Evolutionary conservation across 2,113 vertebrate genomes (phyloP), one percentile per base, ranked within the genome.

Genomic region (Actenoides hombroni): DNA sequence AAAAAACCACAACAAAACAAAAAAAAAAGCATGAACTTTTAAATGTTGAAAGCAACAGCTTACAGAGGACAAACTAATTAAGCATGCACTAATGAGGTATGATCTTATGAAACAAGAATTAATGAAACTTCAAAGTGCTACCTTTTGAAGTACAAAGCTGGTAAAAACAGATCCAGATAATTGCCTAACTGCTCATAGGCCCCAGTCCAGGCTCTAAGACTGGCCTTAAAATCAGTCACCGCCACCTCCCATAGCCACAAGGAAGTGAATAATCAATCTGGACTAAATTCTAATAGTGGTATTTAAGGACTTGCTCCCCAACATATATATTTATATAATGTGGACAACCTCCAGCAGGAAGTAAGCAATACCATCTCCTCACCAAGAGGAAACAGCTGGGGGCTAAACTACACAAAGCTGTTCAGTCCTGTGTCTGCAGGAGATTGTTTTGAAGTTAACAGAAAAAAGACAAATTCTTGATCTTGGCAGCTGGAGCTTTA

Each of bases 341-440:
- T 11, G 20, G 57, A 65, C 10, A 37, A 65, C 39, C 61, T 85
- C 77, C 81, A 88, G 70, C 61, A 96, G 89, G 91, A 95, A 95
- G 89, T 75, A 78, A 85, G 81, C 74, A 79, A 91, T 69, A 89
- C 39, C 61, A 76, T 81, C 91, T 76, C 70, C 31, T 82, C 0
- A 8, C 91, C 93, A 94, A 95, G 61, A 84, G 89, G 91, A 96
- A 95, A 94, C 95, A 95, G 94, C 93, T 95, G 78, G 84, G 59
- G 86, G 91, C 89, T 94, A 91, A 97, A 91, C 76, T 92, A 71
- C 73, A 91, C 81, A 91, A 95, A 95, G 81, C 78, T 93, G 51
- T 67, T 93, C 87, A 79, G 69, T 82, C 65, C 89, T 92, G 39
- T 67, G 86, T 81, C 91, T 95, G 81, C 83, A 95, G 74, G 57